phyloP scores from a whole-genome alignment of 2,888 invertebrate species.

The Cephus pulcher region DNA sequence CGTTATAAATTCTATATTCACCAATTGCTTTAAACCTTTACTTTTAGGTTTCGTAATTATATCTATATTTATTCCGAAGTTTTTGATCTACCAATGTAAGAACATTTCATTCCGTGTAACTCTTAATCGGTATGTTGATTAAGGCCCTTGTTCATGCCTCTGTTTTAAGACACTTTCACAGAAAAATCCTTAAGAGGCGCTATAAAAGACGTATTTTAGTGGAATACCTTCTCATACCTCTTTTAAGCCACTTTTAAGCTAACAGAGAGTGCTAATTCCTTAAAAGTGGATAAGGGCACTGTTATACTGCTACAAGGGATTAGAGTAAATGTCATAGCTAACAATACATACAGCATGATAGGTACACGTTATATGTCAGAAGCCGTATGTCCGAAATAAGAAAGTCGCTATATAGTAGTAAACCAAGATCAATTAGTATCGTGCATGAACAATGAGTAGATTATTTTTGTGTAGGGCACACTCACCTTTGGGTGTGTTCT shows the following conservation, averaged over 20 bases:
- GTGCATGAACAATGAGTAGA: not conserved
- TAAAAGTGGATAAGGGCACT: too few species aligned
- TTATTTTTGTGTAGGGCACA: conserved; percentile 21
- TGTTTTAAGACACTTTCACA: too few species aligned
- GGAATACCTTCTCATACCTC: too few species aligned
- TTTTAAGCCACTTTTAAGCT: too few species aligned
- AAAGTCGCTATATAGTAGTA: not conserved
- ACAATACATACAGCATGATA: not conserved
- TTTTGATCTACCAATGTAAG: not conserved
- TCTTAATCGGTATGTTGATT: not conserved
- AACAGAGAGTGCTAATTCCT: too few species aligned
- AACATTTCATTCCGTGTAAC: not conserved
- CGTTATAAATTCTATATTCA: not conserved
- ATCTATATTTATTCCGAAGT: not conserved
- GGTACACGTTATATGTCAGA: not conserved
- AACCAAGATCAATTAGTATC: not conserved
- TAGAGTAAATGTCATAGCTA: too few species aligned
- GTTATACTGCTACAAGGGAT: too few species aligned
- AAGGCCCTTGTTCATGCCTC: too few species aligned
- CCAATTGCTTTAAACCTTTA: not conserved
- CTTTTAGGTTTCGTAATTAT: not conserved
- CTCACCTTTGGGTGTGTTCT: conserved; percentile 99
- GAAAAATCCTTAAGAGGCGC: too few species aligned
- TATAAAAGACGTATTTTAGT: too few species aligned
- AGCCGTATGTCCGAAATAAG: not conserved